A percentile compares a stretch with the other conserved stretches of the same genome.
Conservation (phyloP, 2,888 invertebrate genomes). For the Synergus umbraculus region DNA sequence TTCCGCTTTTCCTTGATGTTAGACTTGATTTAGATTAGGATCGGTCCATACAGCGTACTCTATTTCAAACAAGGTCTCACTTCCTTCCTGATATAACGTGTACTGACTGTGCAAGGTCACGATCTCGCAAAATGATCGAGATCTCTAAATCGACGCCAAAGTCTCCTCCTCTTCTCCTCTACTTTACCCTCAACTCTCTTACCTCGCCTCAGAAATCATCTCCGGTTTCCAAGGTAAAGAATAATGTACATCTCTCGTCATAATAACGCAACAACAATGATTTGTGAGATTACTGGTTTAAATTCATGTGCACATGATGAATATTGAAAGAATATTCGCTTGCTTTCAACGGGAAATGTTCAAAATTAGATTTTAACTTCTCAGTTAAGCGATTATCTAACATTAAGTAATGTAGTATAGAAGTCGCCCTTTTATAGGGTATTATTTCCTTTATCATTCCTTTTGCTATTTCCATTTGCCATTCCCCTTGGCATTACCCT, state of each 20-base stretch:
- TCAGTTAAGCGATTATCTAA: not conserved
- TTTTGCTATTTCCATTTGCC: no score
- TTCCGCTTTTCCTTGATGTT: not conserved
- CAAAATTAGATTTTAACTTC: not conserved
- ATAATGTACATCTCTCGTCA: slow-evolving; percentile 16
- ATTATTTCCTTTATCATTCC: no score
- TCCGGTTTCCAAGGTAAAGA: slow-evolving; percentile 33
- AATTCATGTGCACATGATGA: not conserved
- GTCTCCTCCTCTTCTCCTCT: not conserved
- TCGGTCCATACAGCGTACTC: not conserved
- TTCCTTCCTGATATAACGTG: not conserved
- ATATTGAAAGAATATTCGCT: not conserved
- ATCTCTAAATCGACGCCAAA: slow-evolving; percentile 28
- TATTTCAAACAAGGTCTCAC: slow-evolving; percentile 3
- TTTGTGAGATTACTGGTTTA: slow-evolving; percentile 25
- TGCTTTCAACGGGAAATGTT: not conserved
- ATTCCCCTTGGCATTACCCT: no score
- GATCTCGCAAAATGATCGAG: slow-evolving; percentile 14
- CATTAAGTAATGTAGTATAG: no score
- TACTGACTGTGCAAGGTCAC: not conserved
- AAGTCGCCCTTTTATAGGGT: no score
- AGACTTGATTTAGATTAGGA: slow-evolving; percentile 15
- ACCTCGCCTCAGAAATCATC: slow-evolving; percentile 22
- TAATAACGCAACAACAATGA: slow-evolving; percentile 17
- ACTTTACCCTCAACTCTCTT: not conserved